Evolutionary conservation across 2,888 invertebrate genomes (phyloP).

Genomic region (Crematogaster levior): DNA sequence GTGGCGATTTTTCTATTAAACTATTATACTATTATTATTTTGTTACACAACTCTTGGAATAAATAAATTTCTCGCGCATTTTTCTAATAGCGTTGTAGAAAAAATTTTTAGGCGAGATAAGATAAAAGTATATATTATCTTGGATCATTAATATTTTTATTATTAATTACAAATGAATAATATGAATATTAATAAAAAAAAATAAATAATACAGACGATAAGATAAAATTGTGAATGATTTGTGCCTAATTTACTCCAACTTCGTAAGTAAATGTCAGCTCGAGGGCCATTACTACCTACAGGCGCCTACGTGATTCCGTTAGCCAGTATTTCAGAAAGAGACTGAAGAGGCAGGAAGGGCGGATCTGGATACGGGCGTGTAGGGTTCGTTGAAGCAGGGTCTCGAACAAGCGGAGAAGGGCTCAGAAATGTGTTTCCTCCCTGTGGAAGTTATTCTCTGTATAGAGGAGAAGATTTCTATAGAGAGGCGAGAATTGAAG

Average conservation of each 20-base stretch:
- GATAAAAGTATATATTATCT: not conserved
- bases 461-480: conserved; percentile 47
- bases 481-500: conserved; percentile 34
- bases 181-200: not conserved
- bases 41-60: not conserved
- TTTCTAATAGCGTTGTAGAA: not conserved
- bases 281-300: conserved; percentile 43
- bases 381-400: conserved; percentile 21
- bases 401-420: conserved; percentile 3
- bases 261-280: not conserved
- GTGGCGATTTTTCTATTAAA: not conserved
- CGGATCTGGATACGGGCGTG: conserved; percentile 45
- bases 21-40: not conserved
- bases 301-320: conserved; percentile 77
- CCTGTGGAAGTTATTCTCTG: conserved; percentile 48
- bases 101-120: not conserved
- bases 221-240: conserved; percentile 1
- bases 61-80: not conserved
- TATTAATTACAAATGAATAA: not conserved
- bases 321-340: conserved; percentile 46
- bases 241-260: conserved; percentile 5
- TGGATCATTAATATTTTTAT: not conserved
- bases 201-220: not conserved
- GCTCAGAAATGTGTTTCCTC: conserved; percentile 30
- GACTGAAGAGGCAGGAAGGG: not conserved